Base-by-base conservation (phyloP, 2,888 invertebrate species). In the Ischnura elegans region DNA sequence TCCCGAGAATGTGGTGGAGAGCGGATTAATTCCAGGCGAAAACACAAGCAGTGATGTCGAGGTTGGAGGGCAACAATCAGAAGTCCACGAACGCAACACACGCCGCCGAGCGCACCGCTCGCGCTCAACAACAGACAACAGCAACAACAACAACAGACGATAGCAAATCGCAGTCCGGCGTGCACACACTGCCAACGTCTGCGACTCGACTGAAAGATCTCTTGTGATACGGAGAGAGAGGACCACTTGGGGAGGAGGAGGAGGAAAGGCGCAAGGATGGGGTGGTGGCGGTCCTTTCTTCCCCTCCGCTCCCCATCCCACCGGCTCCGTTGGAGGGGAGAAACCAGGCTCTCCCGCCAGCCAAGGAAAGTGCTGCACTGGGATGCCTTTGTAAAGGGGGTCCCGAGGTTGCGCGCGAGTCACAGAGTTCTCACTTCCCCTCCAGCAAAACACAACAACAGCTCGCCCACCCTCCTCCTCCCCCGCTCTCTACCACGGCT, bases 391-490 rank as follows among this genome's bases (percentile, higher is more conserved):
- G 76, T 3, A 36, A 10, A n/a, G 29, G 76, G 36, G 2, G n/a
- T 29, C 0, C n/a, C 13, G 0, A 76, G 76, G 1, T 36, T 36
- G 8, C 10, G 76, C 29, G 76, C 76, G 76, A 76, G 76, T 76
- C 29, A 13, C 29, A 3, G 8, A 29, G n/a, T 76, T 76, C 36
- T 76, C 76, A 76, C 76, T 76, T 76, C 76, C 76, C 76, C 76
- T 76, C 76, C 76, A 76, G 76, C 76, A 76, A 76, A 76, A 76
- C 36, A 76, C 76, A 76, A 76, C 76, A 76, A 76, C 76, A 76
- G 76, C 76, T 29, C 36, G 76, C 76, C 76, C 76, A 36, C 76
- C 36, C n/a, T 76, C 76, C 36, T 36, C 29, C 61, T 25, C 16
- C 55, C 16, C 55, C 61, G 25, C 25, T 25, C 61, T 1, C 61